Percentiles rank a stretch among this genome's conserved stretches.
Evolutionary conservation across 2,797 vertebrate species (phyloP).

Genomic region (Anomalospiza imberbis): DNA sequence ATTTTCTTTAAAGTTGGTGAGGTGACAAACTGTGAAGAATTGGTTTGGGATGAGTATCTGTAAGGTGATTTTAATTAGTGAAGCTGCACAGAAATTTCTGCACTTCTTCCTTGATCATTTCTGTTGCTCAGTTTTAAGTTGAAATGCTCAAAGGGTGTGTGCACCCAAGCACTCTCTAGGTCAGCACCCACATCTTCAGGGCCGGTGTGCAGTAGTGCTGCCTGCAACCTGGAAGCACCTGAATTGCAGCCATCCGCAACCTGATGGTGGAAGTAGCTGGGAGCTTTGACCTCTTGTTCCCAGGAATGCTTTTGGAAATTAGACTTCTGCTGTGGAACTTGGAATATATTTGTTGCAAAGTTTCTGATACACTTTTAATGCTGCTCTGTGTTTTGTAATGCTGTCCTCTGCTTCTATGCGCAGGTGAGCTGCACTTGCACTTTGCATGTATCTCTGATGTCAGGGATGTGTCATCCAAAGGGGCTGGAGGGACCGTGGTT

Average conservation of each 20-base stretch:
- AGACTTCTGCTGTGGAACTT: not conserved
- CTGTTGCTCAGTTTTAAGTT: not conserved
- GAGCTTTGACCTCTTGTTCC: not conserved
- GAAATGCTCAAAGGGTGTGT: not conserved
- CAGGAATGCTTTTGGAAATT: not conserved
- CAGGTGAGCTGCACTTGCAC: not conserved
- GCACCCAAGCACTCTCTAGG: not conserved
- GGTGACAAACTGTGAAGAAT: not conserved
- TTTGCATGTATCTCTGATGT: not conserved
- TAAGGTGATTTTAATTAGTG: not conserved
- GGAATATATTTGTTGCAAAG: not conserved
- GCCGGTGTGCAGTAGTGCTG: not conserved
- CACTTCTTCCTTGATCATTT: not conserved
- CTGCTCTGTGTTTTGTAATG: not conserved
- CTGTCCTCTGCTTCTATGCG: not conserved
- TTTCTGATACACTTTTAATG: not conserved
- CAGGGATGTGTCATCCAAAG: not conserved
- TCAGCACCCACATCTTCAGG: not conserved
- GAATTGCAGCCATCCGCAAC: not conserved
- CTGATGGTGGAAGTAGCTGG: not conserved
- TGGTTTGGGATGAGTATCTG: not conserved
- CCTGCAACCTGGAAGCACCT: not conserved
- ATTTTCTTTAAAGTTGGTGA: not conserved
- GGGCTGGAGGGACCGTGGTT: not conserved
- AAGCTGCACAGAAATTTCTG: not conserved